A percentile compares a stretch with the other conserved stretches of the same genome.
Conservation (phyloP, 2,113 vertebrate species). For the Empidonax traillii region DNA sequence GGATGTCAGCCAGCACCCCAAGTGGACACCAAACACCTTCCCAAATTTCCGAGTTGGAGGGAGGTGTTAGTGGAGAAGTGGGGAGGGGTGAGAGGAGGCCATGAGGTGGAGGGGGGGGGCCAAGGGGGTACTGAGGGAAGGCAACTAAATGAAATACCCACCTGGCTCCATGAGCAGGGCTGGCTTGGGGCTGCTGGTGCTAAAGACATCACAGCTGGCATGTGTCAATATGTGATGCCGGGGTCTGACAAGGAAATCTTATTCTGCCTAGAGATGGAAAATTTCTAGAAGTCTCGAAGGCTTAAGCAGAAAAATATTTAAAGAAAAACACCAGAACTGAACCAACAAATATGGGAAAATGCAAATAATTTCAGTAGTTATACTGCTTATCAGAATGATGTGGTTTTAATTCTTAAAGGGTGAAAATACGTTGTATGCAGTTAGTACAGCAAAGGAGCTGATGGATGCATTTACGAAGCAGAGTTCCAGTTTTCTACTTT, state of each 20-base stretch:
- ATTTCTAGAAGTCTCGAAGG: not conserved
- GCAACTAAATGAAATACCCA: not conserved
- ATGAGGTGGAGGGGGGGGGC: not conserved
- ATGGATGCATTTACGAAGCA: not conserved
- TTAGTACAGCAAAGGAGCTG: not conserved
- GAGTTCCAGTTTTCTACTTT: not conserved
- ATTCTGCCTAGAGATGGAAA: not conserved
- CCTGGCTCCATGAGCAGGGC: not conserved
- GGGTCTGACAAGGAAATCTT: not conserved
- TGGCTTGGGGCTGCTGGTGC: not conserved
- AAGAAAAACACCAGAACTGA: fast-evolving
- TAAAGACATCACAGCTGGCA: not conserved
- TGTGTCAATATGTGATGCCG: fast-evolving
- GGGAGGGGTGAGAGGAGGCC: not conserved
- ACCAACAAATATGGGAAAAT: not conserved
- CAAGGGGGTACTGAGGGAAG: not conserved
- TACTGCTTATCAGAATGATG: not conserved
- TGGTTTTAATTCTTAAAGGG: not conserved
- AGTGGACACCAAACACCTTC: not conserved
- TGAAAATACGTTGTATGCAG: not conserved
- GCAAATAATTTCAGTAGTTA: not conserved
- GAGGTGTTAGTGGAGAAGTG: not conserved
- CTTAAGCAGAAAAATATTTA: not conserved
- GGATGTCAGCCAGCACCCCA: not conserved
- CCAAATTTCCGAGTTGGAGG: not conserved